Evolutionary conservation across 2,113 vertebrate species (phyloP), one percentile per base, ranked within the genome.

Genomic region (Macroglossus sobrinus): DNA sequence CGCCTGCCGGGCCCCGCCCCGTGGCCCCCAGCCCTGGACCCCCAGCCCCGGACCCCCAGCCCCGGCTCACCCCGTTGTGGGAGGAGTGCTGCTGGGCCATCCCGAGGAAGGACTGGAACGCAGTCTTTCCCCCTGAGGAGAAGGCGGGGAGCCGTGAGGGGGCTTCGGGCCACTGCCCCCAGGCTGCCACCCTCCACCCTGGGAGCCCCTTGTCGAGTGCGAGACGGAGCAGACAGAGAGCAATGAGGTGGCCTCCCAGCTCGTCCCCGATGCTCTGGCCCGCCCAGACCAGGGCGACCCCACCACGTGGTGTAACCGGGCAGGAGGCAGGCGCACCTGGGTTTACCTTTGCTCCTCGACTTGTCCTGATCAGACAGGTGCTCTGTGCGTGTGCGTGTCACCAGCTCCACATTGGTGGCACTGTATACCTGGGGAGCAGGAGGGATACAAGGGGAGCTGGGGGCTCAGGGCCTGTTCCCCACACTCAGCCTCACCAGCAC

Each of bases 331-430:
- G 24, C 3, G 24, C 96, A 94, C 95, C 93, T 92, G 82, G 87
- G 50, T 95, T 98, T 98, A 99, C 99, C 99, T 99, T 99, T 99
- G 94, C 98, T 99, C 96, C 99, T 99, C 79, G 99, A 99, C 98
- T 99, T 99, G 99, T 99, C 99, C 98, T 99, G 99, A 93, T 99
- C 99, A 0, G 99, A 99, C 50, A 99, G 99, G 84, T 99, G 99
- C 96, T 99, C 99, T 0, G 99, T 99, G 97, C 99, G 99, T 26
- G 99, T 99, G 98, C 99, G 99, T 95, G 99, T 99, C 97, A 99
- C 99, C 97, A 99, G 98, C 98, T 99, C 99, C 97, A 99, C 99
- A 0, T 99, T 99, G 97, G 99, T 99, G 90, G 99, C 99, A 7
- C 99, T 99, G 93, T 99, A 99, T 28, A 99, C 99, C 99, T 99